Conservation (phyloP, 1,140 invertebrate genomes). For the Berghia stephanieae region DNA sequence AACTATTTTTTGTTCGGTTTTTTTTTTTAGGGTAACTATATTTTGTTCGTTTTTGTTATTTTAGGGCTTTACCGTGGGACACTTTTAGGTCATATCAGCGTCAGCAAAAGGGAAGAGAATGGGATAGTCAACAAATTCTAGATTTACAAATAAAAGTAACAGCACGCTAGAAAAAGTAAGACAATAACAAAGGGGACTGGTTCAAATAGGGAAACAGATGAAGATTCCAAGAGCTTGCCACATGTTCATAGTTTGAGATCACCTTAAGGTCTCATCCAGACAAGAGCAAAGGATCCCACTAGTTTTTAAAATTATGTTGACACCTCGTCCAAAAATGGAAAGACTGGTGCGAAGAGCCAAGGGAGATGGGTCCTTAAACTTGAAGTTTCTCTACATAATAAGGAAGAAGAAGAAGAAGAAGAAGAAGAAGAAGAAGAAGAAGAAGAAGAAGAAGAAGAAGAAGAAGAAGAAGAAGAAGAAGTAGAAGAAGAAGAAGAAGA, state of each 20-base stretch:
- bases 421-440: background rate
- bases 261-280: background rate
- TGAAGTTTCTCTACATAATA: background rate
- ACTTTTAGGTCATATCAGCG: no score
- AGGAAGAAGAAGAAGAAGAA: background rate
- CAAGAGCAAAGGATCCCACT: background rate
- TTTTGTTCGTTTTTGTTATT: no score
- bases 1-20: no score
- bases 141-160: no score
- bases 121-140: no score
- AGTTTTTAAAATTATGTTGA: background rate
- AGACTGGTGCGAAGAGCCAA: background rate
- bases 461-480: slow-evolving; percentile 1
- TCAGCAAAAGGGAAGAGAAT: no score
- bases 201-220: no score
- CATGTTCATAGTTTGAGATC: background rate
- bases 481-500: slow-evolving; percentile 13
- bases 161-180: no score
- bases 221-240: no score
- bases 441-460: background rate
- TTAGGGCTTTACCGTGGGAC: no score
- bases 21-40: no score
- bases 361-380: background rate
- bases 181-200: no score
- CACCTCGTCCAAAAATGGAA: background rate